Evolutionary conservation across 2,888 invertebrate species (phyloP), one percentile per base, ranked within the genome.

Genomic region (Drosophila sordidula): DNA sequence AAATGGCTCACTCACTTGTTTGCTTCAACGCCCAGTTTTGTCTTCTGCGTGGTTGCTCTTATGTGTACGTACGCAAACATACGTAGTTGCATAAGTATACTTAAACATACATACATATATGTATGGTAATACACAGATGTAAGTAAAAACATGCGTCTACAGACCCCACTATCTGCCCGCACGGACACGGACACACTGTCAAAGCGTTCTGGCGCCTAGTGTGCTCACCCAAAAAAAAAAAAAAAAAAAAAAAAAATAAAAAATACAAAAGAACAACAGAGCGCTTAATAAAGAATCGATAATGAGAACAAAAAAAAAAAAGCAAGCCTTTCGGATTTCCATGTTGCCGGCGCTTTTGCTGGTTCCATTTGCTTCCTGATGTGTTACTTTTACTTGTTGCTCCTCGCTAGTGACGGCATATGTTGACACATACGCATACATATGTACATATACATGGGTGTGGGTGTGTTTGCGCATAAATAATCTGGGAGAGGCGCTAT

Each of bases 311-410:
- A 4, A 41, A 63, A 54, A 63, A 45, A 54, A 18, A 42, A 22
- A 38, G 51, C 63, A 26, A 38, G 51, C 63, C 63, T 34, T 46
- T 36, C 45, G 50, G 51, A 47, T 39, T 57, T 42, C n/a, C 58
- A 56, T 61, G 61, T 52, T 26, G 56, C n/a, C 42, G 22, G 8
- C 29, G 25, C 14, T 42, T 42, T 42, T 36, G 34, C 14, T 51
- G 42, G 46, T 36, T 18, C 42, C 44, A 61, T 42, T 75, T 61
- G 45, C 56, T 65, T 70, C 59, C 73, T 70, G 56, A 63, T 69
- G 51, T 52, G 29, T 66, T 42, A 55, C 75, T 41, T 51, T 49
- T 61, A 74, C 71, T 74, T 74, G 74, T 74, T 74, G 74, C 74
- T 49, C 39, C 25, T 36, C n/a, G 29, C 47, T 3, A 38, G 39